A percentile compares a stretch with the other conserved stretches of the same genome.
Conservation (phyloP, 2,113 vertebrate genomes). For the Odontophorus gujanensis region DNA sequence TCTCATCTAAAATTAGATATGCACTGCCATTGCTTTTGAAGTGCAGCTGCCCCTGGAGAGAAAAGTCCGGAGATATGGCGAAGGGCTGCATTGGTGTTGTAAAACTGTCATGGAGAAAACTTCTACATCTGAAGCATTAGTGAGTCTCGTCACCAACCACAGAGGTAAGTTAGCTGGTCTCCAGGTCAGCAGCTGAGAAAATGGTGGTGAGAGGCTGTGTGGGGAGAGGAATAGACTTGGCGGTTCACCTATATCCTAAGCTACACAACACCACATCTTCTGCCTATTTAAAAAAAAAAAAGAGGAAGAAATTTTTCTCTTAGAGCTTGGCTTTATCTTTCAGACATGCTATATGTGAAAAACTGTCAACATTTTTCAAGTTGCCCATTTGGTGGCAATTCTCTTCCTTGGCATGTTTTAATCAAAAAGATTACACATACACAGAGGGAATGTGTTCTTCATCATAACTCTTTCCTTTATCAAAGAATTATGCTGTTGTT, state of each 20-base stretch:
- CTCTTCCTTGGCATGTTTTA: slow-evolving; percentile 15
- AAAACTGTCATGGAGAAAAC: neutral
- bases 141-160: neutral
- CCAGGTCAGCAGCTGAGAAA: neutral
- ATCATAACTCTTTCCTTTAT: slow-evolving; percentile 5
- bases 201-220: neutral
- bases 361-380: neutral
- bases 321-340: neutral
- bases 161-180: neutral
- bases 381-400: neutral
- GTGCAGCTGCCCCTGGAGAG: neutral
- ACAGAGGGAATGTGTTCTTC: neutral
- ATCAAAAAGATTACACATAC: slow-evolving; percentile 34
- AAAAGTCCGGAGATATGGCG: neutral
- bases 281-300: neutral
- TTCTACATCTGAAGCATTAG: neutral
- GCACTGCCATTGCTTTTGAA: neutral
- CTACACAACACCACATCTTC: neutral
- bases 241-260: neutral
- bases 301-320: neutral
- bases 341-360: neutral
- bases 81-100: neutral
- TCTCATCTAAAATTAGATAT: slow-evolving; percentile 62
- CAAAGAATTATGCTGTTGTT: neutral
- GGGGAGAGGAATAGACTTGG: neutral